Evolutionary conservation across 1,140 invertebrate species (phyloP).

Genomic region (Megathymus violae): DNA sequence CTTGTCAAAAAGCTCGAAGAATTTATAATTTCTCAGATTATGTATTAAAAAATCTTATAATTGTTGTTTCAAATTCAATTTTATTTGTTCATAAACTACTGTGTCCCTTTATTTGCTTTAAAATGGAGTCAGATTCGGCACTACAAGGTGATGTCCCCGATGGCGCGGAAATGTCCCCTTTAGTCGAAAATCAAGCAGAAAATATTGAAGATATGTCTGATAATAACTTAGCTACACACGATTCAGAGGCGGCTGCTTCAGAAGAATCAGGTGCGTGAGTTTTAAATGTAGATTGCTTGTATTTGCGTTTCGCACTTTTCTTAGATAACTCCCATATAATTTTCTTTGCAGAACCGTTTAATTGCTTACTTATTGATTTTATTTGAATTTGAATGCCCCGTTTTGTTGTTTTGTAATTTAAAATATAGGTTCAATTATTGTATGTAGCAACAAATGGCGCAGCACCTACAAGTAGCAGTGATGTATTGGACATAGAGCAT

Average conservation of each 20-base stretch:
- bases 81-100: conserved; percentile 52
- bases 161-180: conserved; percentile 79
- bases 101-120: conserved; percentile 39
- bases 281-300: not conserved
- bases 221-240: conserved; percentile 64
- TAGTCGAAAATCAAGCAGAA: conserved; percentile 71
- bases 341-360: conserved; percentile 33
- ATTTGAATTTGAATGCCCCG: conserved; percentile 11
- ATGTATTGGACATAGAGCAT: conserved; percentile 67
- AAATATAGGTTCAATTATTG: conserved; percentile 38
- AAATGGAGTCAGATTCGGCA: conserved; percentile 77
- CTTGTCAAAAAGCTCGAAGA: conserved; percentile 66
- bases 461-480: conserved; percentile 75
- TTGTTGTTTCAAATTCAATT: conserved; percentile 65
- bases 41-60: conserved; percentile 55
- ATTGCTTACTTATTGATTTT: conserved; percentile 21
- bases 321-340: conserved; percentile 12
- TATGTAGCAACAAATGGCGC: conserved; percentile 67
- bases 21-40: conserved; percentile 48
- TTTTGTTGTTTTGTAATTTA: conserved; percentile 16
- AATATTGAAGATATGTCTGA: conserved; percentile 67
- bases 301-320: not conserved
- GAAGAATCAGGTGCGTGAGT: conserved; percentile 62
- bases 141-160: conserved; percentile 72
- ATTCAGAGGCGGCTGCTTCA: conserved; percentile 59